These are phyloP conservation scores for Trachelus stipa DNA, from an alignment of 2,888 invertebrate genomes.

Conservation along the genomic window DNA sequence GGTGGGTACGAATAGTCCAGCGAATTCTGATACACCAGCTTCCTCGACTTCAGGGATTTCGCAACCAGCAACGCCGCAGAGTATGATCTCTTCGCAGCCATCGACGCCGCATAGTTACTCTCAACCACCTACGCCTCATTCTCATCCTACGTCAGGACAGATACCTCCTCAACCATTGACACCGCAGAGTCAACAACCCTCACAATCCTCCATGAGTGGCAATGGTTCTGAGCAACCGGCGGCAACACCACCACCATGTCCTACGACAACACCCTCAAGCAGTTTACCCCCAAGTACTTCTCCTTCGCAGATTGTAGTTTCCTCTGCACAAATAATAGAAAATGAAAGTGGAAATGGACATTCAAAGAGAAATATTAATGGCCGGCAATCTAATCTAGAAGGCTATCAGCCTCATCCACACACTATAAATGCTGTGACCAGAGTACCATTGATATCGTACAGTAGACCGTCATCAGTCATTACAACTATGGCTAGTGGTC, in stretches of 20 bases:
- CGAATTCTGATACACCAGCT: conserved; percentile 68
- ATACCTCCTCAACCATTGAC: conserved; percentile 39
- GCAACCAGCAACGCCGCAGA: conserved; percentile 60
- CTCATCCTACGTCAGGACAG: conserved; percentile 44
- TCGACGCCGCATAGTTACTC: conserved; percentile 62
- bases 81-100: conserved; percentile 59
- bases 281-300: conserved; percentile 49
- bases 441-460: conserved; percentile 48
- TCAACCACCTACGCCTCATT: conserved; percentile 61
- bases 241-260: conserved; percentile 44
- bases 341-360: neutral
- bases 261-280: conserved; percentile 44
- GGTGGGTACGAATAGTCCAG: conserved; percentile 68
- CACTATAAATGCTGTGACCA: conserved; percentile 47
- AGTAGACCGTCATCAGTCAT: conserved; percentile 65
- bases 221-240: conserved; percentile 48
- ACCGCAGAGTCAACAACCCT: conserved; percentile 49
- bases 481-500: conserved; percentile 78
- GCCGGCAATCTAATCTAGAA: conserved; percentile 53
- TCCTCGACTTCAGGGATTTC: conserved; percentile 55
- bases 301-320: conserved; percentile 37
- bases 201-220: conserved; percentile 43
- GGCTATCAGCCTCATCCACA: conserved; percentile 63
- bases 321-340: conserved; percentile 13
- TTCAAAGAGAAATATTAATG: conserved; percentile 63